Conservation (phyloP, 2,797 vertebrate genomes). For the Myotis findleyi region DNA sequence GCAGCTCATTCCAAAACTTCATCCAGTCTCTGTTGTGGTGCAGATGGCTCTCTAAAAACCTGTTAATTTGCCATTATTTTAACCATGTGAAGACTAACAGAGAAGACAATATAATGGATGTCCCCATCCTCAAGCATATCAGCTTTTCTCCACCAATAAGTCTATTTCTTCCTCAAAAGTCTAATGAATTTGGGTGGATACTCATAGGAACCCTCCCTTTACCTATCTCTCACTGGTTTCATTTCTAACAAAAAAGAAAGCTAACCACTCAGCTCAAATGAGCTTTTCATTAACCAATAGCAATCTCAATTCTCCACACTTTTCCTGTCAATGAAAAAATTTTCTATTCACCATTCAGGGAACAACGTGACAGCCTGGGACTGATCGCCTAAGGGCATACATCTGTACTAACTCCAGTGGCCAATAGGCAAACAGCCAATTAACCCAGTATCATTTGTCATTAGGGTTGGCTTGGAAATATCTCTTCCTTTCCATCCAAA, state of each 20-base stretch:
- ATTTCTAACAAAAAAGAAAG: background rate
- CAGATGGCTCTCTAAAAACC: background rate
- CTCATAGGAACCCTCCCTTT: background rate
- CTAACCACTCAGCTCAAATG: background rate
- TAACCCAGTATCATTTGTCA: background rate
- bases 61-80: background rate
- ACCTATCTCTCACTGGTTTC: background rate
- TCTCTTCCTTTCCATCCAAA: background rate
- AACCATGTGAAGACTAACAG: background rate
- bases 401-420: background rate
- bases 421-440: background rate
- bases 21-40: background rate
- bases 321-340: background rate
- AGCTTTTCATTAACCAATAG: background rate
- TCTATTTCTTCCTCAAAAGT: background rate
- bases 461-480: background rate
- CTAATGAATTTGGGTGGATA: background rate
- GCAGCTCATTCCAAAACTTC: background rate
- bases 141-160: background rate
- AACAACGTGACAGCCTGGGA: background rate
- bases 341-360: background rate
- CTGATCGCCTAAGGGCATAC: background rate
- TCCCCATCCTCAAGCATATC: background rate
- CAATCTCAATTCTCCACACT: background rate
- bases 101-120: background rate